Conservation (phyloP, 2,888 invertebrate genomes). For the Drosophila histrio region DNA sequence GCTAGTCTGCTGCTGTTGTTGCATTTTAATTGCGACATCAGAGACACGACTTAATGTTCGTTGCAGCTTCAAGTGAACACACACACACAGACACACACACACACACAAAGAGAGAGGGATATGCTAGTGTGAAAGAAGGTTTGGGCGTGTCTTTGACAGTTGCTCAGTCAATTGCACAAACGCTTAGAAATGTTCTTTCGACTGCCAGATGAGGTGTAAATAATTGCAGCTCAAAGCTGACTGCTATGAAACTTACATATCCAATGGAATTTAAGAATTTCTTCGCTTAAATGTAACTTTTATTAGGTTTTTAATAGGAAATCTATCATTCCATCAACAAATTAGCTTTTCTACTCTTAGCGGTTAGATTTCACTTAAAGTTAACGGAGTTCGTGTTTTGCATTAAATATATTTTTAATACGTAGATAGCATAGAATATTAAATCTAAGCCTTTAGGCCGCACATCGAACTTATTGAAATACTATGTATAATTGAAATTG, state of each 20-base stretch:
- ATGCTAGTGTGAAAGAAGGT: slow-evolving; percentile 12
- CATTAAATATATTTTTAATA: too few species aligned
- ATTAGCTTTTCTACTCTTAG: background rate
- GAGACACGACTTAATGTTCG: slow-evolving; percentile 52
- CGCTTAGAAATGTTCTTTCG: slow-evolving; percentile 49
- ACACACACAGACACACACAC: slow-evolving; percentile 24
- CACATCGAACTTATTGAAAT: slow-evolving; percentile 19
- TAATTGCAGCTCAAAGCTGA: slow-evolving; percentile 31
- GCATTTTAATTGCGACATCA: slow-evolving; percentile 72
- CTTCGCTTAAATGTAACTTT: background rate
- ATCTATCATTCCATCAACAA: background rate
- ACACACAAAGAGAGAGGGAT: background rate
- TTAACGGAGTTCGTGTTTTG: too few species aligned
- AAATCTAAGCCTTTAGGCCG: background rate
- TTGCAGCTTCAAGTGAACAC: slow-evolving; percentile 37
- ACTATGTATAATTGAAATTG: slow-evolving; percentile 45
- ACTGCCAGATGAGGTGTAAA: slow-evolving; percentile 38
- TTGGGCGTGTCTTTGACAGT: slow-evolving; percentile 55
- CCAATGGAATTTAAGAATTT: background rate
- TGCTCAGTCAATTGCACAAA: slow-evolving; percentile 57
- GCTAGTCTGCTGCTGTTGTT: slow-evolving; percentile 39
- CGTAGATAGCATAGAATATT: background rate
- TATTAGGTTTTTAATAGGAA: background rate
- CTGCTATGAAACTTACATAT: slow-evolving; percentile 4
- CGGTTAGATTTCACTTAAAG: too few species aligned